Conservation (phyloP, 1,140 invertebrate genomes). For the Phymastichus coffea region DNA sequence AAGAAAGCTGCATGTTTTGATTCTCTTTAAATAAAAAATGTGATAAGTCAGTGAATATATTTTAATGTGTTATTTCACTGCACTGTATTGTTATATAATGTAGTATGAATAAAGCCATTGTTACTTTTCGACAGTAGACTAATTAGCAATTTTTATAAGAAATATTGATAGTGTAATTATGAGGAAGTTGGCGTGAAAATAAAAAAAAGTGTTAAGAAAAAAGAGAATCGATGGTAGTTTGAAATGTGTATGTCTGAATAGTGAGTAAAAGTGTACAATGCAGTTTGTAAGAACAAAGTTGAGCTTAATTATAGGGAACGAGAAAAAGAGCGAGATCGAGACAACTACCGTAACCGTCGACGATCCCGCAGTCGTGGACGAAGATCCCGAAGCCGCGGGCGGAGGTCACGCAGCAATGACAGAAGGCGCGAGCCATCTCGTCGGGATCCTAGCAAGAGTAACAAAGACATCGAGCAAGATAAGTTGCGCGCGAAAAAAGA, state of each 20-base stretch:
- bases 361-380: conserved; percentile 28
- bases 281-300: no score
- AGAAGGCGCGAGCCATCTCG: conserved; percentile 32
- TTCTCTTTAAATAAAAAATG: neutral
- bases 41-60: neutral
- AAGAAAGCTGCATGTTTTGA: neutral
- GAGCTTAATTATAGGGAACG: conserved; percentile 38
- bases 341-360: neutral
- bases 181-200: no score
- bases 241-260: no score
- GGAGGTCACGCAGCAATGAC: conserved; percentile 38
- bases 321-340: neutral
- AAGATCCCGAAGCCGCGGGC: conserved; percentile 34
- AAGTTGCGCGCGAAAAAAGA: conserved; percentile 49
- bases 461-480: conserved; percentile 52
- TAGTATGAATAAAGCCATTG: neutral
- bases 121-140: neutral
- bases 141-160: no score
- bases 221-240: no score
- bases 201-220: no score
- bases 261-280: no score
- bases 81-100: neutral
- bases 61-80: neutral
- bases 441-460: conserved; percentile 51
- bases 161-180: no score